Evolutionary conservation across 2,888 invertebrate species (phyloP), one percentile per base, ranked within the genome.

Genomic region (Priocnemis perturbator): DNA sequence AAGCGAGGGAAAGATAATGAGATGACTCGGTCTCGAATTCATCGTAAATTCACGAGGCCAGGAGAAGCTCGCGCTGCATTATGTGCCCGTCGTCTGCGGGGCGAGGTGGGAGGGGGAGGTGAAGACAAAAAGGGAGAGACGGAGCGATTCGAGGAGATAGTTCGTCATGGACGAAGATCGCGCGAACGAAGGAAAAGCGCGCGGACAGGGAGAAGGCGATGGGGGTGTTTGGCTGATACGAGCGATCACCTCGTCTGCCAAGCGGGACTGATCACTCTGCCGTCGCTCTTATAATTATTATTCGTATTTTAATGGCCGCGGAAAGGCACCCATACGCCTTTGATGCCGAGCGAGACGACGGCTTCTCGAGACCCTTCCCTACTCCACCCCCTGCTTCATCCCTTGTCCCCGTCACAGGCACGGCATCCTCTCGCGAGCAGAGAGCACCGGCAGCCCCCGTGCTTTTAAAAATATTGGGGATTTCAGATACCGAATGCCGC

Each of bases 391-490:
- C 68, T 75, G 68, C 71, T 9, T 11, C 37, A 37, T 37, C 37
- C 37, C 37, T 15, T 23, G 26, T 20, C 23, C 15, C 53, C 58
- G 44, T 19, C 60, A 37, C 20, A 20, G 20, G n/a, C 57, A 14
- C 47, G n/a, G 48, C 30, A 37, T 66, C 50, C 70, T 64, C 65
- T 66, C 58, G 66, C 73, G 48, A 17, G 64, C 69, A 68, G 61
- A 65, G 59, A 71, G 50, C 47, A 20, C 7, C 37, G 55, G 71
- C 76, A 75, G 74, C 76, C 77, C 80, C 72, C 72, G 85, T 85
- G 89, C 89, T 89, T 89, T 89, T 89, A 89, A 89, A 89, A 88
- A 89, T 89, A 89, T 89, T 89, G 89, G 86, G 83, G 88, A 88
- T 89, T 88, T 87, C 83, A 85, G 87, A 89, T 89, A 89, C 83